Percentiles rank a stretch among this genome's conserved stretches.
Evolutionary conservation across 2,113 vertebrate genomes (phyloP).

Genomic region (Gymnorhina tibicen): DNA sequence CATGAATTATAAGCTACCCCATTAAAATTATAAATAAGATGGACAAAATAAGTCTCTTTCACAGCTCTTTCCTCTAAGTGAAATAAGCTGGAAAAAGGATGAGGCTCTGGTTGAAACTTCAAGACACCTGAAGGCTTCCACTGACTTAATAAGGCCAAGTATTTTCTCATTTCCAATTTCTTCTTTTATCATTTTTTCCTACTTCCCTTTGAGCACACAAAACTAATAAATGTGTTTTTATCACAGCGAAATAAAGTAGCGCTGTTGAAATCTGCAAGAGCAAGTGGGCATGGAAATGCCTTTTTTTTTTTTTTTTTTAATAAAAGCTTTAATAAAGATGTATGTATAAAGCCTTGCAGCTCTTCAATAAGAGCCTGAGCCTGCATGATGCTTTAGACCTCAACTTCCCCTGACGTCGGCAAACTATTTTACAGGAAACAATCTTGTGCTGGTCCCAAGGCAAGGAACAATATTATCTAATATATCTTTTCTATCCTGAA

Average conservation of each 20-base stretch:
- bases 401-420: background rate
- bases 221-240: background rate
- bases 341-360: background rate
- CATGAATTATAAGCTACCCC: background rate
- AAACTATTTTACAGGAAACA: background rate
- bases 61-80: background rate
- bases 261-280: background rate
- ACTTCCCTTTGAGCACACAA: background rate
- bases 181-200: background rate
- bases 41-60: background rate
- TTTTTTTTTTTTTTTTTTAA: background rate
- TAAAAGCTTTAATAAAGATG: slow-evolving; percentile 22
- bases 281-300: background rate
- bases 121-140: background rate
- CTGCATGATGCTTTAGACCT: background rate
- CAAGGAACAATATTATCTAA: background rate
- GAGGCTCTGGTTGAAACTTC: background rate
- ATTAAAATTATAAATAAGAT: background rate
- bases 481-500: background rate
- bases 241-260: background rate
- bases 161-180: background rate
- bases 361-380: background rate
- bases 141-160: background rate
- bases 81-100: background rate
- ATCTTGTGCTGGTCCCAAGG: background rate